Evolutionary conservation across 2,888 invertebrate species (phyloP), one percentile per base, ranked within the genome.

Genomic region (Theretra japonica): DNA sequence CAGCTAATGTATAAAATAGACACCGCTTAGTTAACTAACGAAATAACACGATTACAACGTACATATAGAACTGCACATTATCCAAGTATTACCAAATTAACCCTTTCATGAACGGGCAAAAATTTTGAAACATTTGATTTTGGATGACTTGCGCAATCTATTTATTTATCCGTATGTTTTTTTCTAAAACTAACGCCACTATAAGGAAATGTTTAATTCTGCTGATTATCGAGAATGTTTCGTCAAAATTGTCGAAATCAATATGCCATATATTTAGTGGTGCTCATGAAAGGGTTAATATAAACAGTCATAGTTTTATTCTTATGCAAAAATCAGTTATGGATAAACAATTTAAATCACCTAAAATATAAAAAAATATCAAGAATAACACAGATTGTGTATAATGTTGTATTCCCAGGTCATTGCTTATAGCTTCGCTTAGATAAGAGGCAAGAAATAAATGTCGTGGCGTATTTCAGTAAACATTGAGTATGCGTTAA

Each of bases 371-470:
- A 41, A 60, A 41, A 60, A 17, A 60, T 60, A 30, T 30, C 60
- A 60, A 21, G 6, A 21, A n/a, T 41, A 62, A 62, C 62, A 62
- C 62, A 41, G 21, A 21, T 62, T n/a, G 21, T 33, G 33, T 41
- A n/a, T 41, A 41, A 41, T 41, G 33, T 33, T 41, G 21, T 48
- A 48, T 65, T 21, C n/a, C 21, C 41, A 23, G 17, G 23, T 23
- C 17, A 65, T 30, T 28, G 19, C 53, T 53, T 65, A 41, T 2
- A 48, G 48, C 23, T 65, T 17, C 17, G 23, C 65, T 62, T 62
- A 48, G 23, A 65, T 23, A 65, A 23, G 23, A 21, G 41, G 65
- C 65, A 48, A 65, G 48, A 65, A 65, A 48, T 30, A 62, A 21
- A 62, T 62, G 62, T 62, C 41, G 30, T 33, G 30, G 30, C 30